Evolutionary conservation across 64 coral and sea anemone species (phyloP).

Genomic region (Porites lutea): DNA sequence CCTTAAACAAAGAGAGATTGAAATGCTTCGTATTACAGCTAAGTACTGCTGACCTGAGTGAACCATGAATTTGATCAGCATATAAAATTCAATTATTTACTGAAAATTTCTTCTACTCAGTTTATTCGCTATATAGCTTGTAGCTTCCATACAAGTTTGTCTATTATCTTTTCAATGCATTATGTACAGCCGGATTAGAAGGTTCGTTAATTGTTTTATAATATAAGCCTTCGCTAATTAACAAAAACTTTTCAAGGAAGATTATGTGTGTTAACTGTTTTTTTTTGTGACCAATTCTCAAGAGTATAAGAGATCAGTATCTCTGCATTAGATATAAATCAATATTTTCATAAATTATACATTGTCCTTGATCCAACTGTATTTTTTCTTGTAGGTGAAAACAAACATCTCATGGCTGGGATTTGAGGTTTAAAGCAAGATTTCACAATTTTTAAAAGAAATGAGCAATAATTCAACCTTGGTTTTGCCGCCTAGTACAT

Average conservation of each 20-base stretch:
- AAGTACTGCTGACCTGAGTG: too few species aligned
- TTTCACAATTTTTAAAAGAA: not conserved
- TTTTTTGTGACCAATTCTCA: not conserved
- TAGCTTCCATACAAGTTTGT: not conserved
- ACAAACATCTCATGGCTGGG: not conserved
- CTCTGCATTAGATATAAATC: not conserved
- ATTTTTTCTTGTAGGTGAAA: not conserved
- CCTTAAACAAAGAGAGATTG: not conserved
- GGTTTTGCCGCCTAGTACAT: not conserved
- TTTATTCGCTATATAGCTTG: not conserved
- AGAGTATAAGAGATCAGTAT: not conserved
- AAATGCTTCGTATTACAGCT: not conserved
- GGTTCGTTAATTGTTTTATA: not conserved
- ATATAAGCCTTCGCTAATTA: not conserved
- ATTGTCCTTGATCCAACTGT: not conserved
- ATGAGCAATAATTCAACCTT: not conserved
- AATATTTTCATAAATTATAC: not conserved
- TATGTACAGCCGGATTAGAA: not conserved
- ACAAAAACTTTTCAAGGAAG: not conserved
- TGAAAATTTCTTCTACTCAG: not conserved
- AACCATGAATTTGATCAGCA: too few species aligned
- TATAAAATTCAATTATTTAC: too few species aligned
- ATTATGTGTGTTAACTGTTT: constrained; percentile 3
- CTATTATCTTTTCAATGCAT: not conserved
- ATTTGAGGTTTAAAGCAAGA: not conserved